Evolutionary conservation across 2,797 vertebrate genomes (phyloP), one percentile per base, ranked within the genome.

Genomic region (Melanotaenia pygmaea): DNA sequence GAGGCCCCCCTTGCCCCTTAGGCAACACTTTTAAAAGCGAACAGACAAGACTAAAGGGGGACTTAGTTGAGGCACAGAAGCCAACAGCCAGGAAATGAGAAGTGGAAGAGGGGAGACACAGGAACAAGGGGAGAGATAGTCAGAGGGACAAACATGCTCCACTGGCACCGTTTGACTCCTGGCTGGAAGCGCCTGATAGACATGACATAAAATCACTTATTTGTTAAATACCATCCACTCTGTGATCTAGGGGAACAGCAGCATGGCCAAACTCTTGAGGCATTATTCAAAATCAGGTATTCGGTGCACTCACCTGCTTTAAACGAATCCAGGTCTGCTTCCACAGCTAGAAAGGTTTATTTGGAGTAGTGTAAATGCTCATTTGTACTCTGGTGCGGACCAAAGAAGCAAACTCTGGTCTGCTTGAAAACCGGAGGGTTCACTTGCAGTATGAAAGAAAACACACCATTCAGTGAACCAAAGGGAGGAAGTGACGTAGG

Each of bases 31-130:
- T 88, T 78, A 88, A 89, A 89, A 91, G 86, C 88, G 92, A 94
- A 90, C 87, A 87, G 86, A 89, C 83, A 68, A 81, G 90, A 89
- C 82, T 88, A 81, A 89, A 90, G 67, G 75, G 45, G 72, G 88
- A 86, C 76, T 88, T 71, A 89, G 76, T 74, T 57, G 50, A 79
- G 78, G 73, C 80, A 85, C 79, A 89, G 81, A 60, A 87, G 81
- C 83, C 83, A 82, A 86, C 80, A 81, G 79, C 65, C 90, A 92
- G 92, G 91, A 95, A 93, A 93, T 92, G 86, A 92, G 85, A 86
- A 67, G 10, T 57, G 54, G 64, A 62, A 66, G 73, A 26, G 61
- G 72, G 63, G 70, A 59, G 76, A 66, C 43, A 28, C 53, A 66
- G 24, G 56, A 57, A 22, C 12, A 54, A 45, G 26, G 47, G 24